These are phyloP conservation scores for Rhinopomastus cyanomelas DNA, from an alignment of 2,113 vertebrate species.

Conservation along the genomic window DNA sequence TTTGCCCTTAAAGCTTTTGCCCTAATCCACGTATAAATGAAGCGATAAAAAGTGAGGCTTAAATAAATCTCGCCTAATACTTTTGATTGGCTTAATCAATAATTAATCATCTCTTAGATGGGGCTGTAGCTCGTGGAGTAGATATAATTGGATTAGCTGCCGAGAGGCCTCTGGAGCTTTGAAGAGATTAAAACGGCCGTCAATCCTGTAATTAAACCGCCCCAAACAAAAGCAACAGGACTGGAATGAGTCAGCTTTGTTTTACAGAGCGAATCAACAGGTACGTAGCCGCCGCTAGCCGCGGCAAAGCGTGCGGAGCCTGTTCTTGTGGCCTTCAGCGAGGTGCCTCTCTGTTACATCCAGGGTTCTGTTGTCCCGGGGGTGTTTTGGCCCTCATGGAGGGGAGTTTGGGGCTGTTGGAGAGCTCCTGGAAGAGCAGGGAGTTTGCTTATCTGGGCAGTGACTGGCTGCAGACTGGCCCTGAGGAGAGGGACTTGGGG, in stretches of 20 bases:
- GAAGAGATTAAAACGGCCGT: slow-evolving; percentile 95
- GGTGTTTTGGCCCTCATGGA: neutral
- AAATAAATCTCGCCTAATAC: slow-evolving; percentile 78
- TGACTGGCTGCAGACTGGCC: too few species aligned
- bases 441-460: slow-evolving; percentile 40
- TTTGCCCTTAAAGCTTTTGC: slow-evolving; percentile 48
- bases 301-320: slow-evolving; percentile 58
- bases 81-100: slow-evolving; percentile 86
- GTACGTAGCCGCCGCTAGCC: slow-evolving; percentile 65
- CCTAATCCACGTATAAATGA: slow-evolving; percentile 72
- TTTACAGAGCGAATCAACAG: slow-evolving; percentile 68
- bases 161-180: slow-evolving; percentile 87
- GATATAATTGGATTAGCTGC: slow-evolving; percentile 98
- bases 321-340: neutral
- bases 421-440: slow-evolving; percentile 20
- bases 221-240: slow-evolving; percentile 78
- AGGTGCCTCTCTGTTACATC: slow-evolving; percentile 6
- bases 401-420: slow-evolving; percentile 46
- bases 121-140: slow-evolving; percentile 85
- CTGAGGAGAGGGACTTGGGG: too few species aligned
- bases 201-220: slow-evolving; percentile 97
- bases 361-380: neutral
- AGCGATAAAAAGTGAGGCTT: slow-evolving; percentile 71
- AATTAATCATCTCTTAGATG: slow-evolving; percentile 84
- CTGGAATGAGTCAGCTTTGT: slow-evolving; percentile 55